These are phyloP conservation scores for Lacanobia oleracea DNA, from an alignment of 2,888 invertebrate species.

Conservation along the genomic window DNA sequence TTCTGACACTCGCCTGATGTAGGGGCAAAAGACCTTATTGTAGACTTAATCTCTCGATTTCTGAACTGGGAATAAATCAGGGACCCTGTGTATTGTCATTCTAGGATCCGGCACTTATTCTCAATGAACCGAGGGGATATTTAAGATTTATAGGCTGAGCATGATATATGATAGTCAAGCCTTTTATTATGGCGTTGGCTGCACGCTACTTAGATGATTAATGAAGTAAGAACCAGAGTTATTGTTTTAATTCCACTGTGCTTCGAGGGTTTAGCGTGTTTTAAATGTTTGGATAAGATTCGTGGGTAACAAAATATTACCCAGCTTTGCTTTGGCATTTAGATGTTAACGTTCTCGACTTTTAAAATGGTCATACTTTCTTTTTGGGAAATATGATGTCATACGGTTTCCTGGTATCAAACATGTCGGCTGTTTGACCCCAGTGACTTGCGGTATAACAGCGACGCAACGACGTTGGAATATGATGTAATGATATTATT, in stretches of 20 bases:
- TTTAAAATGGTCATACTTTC: neutral
- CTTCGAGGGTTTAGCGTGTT: conserved; percentile 9
- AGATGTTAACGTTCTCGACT: neutral
- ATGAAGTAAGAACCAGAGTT: conserved; percentile 60
- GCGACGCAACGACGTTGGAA: neutral
- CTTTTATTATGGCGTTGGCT: conserved; percentile 60
- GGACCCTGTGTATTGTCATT: conserved; percentile 62
- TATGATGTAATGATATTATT: conserved; percentile 8
- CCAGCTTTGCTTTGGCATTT: neutral
- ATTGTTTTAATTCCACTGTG: conserved; percentile 58
- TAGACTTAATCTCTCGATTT: conserved; percentile 66
- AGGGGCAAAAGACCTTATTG: conserved; percentile 50
- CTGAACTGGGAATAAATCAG: conserved; percentile 59
- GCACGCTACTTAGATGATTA: conserved; percentile 61
- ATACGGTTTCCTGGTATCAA: conserved; percentile 15
- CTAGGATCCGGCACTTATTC: conserved; percentile 58
- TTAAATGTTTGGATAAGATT: conserved; percentile 1
- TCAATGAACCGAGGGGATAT: conserved; percentile 61
- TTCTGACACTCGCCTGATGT: conserved; percentile 64
- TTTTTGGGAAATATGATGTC: neutral
- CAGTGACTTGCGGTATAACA: neutral
- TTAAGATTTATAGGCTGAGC: conserved; percentile 61
- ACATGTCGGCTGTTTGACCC: neutral
- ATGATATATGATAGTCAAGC: conserved; percentile 56
- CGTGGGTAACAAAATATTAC: neutral